These are phyloP conservation scores for Netelia fuscicornis DNA, from an alignment of 2,888 invertebrate genomes.

Conservation along the genomic window DNA sequence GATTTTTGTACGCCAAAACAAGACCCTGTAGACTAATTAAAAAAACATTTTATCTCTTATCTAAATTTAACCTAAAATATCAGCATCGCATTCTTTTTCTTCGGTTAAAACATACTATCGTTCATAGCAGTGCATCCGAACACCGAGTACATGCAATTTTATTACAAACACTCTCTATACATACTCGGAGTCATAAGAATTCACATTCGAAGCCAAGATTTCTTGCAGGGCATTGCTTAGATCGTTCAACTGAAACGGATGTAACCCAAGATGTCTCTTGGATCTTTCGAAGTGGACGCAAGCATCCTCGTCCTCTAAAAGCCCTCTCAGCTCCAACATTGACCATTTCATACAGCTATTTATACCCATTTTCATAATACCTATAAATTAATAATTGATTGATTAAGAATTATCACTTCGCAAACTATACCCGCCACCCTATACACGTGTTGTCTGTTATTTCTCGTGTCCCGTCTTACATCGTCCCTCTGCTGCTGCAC, in stretches of 20 bases:
- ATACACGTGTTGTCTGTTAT: not conserved
- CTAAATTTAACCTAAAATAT: slow-evolving; percentile 11
- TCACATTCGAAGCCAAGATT: slow-evolving; percentile 87
- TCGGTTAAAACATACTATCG: slow-evolving; percentile 28
- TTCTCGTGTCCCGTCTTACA: too few relatives aligned
- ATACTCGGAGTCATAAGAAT: slow-evolving; percentile 88
- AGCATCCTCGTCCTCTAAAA: slow-evolving; percentile 87
- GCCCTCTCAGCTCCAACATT: slow-evolving; percentile 85
- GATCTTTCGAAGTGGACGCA: slow-evolving; percentile 87
- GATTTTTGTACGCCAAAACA: slow-evolving; percentile 89
- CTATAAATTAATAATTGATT: slow-evolving; percentile 21
- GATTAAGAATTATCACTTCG: not conserved
- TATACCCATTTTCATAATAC: slow-evolving; percentile 69
- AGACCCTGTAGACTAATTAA: slow-evolving; percentile 88
- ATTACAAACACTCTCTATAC: slow-evolving; percentile 75
- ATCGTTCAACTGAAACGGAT: slow-evolving; percentile 88
- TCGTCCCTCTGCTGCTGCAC: too few relatives aligned
- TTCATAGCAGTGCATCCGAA: not conserved
- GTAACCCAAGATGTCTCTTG: slow-evolving; percentile 87
- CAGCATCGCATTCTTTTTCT: not conserved
- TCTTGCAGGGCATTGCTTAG: slow-evolving; percentile 87
- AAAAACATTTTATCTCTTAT: slow-evolving; percentile 7
- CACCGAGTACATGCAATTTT: slow-evolving; percentile 13
- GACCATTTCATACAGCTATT: slow-evolving; percentile 77
- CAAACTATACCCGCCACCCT: not conserved